These are phyloP conservation scores for Caenorhabditis sp. DNA, from an alignment of 2,888 invertebrate genomes.

Conservation along the genomic window DNA sequence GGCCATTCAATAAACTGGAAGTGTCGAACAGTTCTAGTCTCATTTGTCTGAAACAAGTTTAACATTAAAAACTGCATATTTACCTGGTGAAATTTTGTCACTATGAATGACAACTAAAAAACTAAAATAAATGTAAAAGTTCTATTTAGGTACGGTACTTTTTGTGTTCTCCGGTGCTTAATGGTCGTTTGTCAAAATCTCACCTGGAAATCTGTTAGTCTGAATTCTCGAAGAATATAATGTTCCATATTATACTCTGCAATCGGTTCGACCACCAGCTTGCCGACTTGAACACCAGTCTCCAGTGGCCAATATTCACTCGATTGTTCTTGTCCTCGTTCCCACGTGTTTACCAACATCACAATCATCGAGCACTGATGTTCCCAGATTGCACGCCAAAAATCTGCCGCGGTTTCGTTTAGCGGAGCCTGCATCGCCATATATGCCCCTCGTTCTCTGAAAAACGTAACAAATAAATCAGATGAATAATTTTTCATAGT, in stretches of 20 bases:
- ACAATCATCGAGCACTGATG: conserved; percentile 99
- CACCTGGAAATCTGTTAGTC: conserved; percentile 89
- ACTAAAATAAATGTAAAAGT: no score
- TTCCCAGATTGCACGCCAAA: conserved; percentile 99
- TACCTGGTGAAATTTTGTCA: no score
- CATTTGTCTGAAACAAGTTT: conserved; percentile 80
- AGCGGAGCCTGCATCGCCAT: conserved; percentile 98
- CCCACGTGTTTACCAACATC: conserved; percentile 78
- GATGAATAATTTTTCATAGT: background rate
- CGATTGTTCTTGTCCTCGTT: conserved; percentile 85
- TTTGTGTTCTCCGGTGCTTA: no score
- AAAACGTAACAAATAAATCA: background rate
- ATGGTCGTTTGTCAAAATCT: background rate
- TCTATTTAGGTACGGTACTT: no score
- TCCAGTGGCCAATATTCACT: conserved; percentile 99
- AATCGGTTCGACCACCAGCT: conserved; percentile 97
- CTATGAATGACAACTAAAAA: no score
- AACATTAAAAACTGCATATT: background rate
- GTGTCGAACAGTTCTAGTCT: conserved; percentile 91
- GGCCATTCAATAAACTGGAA: conserved; percentile 80
- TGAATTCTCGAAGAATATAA: conserved; percentile 97
- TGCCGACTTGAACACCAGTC: conserved; percentile 76
- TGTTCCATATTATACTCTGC: conserved; percentile 99
- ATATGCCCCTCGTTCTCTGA: conserved; percentile 81
- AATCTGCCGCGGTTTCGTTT: conserved; percentile 93